Evolutionary conservation across 2,888 invertebrate genomes (phyloP).

Genomic region (Cephus pulcher): DNA sequence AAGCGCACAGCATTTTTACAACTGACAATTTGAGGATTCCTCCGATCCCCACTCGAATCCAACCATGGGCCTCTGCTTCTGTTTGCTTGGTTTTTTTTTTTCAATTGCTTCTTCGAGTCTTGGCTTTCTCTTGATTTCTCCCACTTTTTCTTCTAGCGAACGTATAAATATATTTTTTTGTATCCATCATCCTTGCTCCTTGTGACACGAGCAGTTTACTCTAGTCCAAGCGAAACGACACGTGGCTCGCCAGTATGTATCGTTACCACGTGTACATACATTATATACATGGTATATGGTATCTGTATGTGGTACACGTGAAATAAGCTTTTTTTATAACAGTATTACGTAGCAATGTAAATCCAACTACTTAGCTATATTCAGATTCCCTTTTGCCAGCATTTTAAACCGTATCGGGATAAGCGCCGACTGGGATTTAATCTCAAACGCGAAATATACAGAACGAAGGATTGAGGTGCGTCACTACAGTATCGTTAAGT

Average conservation of each 20-base stretch:
- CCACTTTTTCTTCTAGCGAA: not conserved
- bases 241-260: not conserved
- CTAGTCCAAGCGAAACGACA: not conserved
- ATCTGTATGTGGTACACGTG: not conserved
- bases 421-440: not conserved
- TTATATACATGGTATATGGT: not conserved
- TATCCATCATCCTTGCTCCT: not conserved
- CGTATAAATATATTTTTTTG: not conserved
- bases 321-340: not conserved
- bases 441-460: not conserved
- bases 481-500: not conserved
- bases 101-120: not conserved
- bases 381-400: not conserved
- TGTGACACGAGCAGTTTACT: not conserved
- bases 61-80: not conserved
- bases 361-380: not conserved
- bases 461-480: not conserved
- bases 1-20: constrained; percentile 7
- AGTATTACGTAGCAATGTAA: not conserved
- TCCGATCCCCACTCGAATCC: not conserved
- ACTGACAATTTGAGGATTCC: not conserved
- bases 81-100: not conserved
- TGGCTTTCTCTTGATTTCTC: not conserved
- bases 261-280: not conserved
- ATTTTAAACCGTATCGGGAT: not conserved